Conservation (phyloP, 2,113 vertebrate species). For the Aspiorhynchus laticeps region DNA sequence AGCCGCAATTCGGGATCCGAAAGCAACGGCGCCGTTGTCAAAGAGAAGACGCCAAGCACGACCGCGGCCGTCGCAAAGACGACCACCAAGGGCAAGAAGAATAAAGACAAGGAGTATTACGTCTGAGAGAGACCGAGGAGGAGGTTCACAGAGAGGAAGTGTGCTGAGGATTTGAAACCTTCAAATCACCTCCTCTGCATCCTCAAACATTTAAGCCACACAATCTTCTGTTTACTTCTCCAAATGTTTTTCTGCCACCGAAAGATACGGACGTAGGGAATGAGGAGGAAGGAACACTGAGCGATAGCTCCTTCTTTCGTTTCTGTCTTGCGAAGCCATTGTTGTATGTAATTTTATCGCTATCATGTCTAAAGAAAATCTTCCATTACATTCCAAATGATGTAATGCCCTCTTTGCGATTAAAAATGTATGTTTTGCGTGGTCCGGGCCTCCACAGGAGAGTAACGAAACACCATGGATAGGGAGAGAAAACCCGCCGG, state of each 20-base stretch:
- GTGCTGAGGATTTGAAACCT: conserved; percentile 44
- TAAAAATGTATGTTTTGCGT: conserved; percentile 48
- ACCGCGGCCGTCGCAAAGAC: conserved; percentile 80
- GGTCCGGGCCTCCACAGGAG: conserved; percentile 28
- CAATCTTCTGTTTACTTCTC: conserved; percentile 41
- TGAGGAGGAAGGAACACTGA: not conserved
- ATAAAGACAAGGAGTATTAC: conserved; percentile 96
- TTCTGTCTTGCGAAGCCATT: conserved; percentile 42
- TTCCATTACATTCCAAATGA: conserved; percentile 55
- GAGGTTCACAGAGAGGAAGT: conserved; percentile 39
- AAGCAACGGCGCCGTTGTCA: conserved; percentile 87
- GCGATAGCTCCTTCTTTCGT: conserved; percentile 24
- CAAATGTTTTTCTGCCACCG: conserved; percentile 35
- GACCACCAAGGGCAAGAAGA: conserved; percentile 89
- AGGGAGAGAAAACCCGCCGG: conserved; percentile 40
- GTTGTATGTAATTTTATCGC: conserved; percentile 52
- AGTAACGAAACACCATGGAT: conserved; percentile 52
- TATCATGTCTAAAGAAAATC: conserved; percentile 54
- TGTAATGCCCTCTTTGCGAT: conserved; percentile 55
- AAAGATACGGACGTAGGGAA: conserved; percentile 25
- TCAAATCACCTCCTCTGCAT: conserved; percentile 54
- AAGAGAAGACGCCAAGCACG: conserved; percentile 83
- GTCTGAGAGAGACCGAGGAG: conserved; percentile 76
- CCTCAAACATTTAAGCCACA: conserved; percentile 50
- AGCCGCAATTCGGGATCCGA: conserved; percentile 83